Base-by-base conservation (phyloP, 2,888 invertebrate species). In the Galerucella calmariensis region DNA sequence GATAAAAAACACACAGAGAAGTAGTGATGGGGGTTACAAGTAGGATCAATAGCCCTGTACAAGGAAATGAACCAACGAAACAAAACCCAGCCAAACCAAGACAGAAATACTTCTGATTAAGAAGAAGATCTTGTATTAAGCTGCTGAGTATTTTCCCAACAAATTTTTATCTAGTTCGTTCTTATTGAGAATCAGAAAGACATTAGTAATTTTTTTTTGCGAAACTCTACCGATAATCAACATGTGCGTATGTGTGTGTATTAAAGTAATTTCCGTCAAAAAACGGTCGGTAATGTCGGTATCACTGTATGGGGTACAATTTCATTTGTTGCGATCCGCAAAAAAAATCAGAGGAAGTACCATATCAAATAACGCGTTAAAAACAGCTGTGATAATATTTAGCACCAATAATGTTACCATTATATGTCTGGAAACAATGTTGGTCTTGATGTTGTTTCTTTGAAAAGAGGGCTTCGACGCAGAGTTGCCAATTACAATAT, bases 381-480 rank as follows among this genome's bases (percentile, higher is more conserved):
- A 81, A 83, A 84, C 83, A 84, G 83, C 83, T 85, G 83, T 80
- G 83, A 83, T 83, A 84, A 84, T 79, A 81, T 78, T 76, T 77
- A 79, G 79, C 81, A 77, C 80, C 80, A 82, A 82, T 82, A 83
- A 75, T 74, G 75, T 75, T 75, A 75, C 73, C 77, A 75, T 75
- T 75, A 76, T 70, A 65, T 44, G 72, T 68, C 72, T 77, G 74
- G 74, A 77, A 73, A 77, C 73, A 77, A 77, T 78, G 73, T 76
- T 63, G 59, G 48, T 74, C 75, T 78, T 75, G 76, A 76, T 76
- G 74, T 71, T 68, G 68, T 72, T 78, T 76, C 78, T 75, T 69
- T 71, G 78, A 75, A 65, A 75, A 73, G 59, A 73, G 56, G 46
- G 63, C 69, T 70, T 67, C 62, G 63, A 70, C 12, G 24, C 61